Evolutionary conservation across 2,888 invertebrate species (phyloP), one percentile per base, ranked within the genome.

Genomic region (Zonitis immaculata): DNA sequence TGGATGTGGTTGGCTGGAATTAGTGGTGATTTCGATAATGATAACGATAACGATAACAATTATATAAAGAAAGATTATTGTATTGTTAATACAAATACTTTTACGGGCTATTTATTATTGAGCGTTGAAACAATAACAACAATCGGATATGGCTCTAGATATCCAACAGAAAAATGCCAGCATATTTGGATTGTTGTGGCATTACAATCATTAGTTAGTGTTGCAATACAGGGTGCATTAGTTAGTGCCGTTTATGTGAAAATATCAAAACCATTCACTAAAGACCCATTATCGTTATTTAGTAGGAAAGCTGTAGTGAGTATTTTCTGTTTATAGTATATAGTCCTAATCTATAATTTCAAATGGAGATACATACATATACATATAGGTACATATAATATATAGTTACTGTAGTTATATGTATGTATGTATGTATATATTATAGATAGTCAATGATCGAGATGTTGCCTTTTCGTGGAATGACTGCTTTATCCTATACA

Each of bases 301-400:
- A 92, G 92, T 66, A 89, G 84, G 62, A 82, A 81, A 52, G 85
- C 85, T 8, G 80, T 85, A 63, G 86, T 86, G 69, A 77, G 20
- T 30, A n/a, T 14, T 9, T 7, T 7, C 44, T 20, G 7, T 12
- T 44, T 44, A n/a, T n/a, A n/a, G n/a, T n/a, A n/a, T n/a, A n/a
- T n/a, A n/a, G n/a, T n/a, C n/a, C n/a, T n/a, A n/a, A n/a, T n/a
- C n/a, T n/a, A n/a, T n/a, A n/a, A n/a, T n/a, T n/a, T n/a, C n/a
- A n/a, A n/a, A n/a, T n/a, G n/a, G n/a, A n/a, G n/a, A n/a, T n/a
- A n/a, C n/a, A n/a, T n/a, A n/a, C n/a, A n/a, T n/a, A n/a, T n/a
- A n/a, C n/a, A n/a, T n/a, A n/a, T n/a, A n/a, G n/a, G n/a, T n/a
- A n/a, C n/a, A n/a, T n/a, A n/a, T n/a, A n/a, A n/a, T n/a, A n/a